Evolutionary conservation across 1,140 invertebrate genomes (phyloP).

Genomic region (Phocides pigmalion): DNA sequence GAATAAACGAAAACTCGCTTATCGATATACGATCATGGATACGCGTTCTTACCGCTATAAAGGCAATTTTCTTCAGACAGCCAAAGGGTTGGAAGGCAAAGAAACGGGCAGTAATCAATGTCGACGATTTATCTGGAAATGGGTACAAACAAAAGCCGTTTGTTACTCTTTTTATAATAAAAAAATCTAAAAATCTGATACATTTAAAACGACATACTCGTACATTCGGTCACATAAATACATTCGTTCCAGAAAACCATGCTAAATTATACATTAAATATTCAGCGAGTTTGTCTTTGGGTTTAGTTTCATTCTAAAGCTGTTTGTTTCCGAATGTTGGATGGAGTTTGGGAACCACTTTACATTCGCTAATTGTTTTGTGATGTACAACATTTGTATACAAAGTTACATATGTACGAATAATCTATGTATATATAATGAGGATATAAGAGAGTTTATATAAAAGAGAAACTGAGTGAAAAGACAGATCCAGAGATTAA

Average conservation of each 20-base stretch:
- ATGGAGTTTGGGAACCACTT: constrained; percentile 4
- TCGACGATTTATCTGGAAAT: background rate
- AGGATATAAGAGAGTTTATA: background rate
- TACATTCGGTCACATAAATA: background rate
- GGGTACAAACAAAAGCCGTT: no score
- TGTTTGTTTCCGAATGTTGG: background rate
- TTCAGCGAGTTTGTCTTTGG: constrained; percentile 3
- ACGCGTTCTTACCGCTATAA: background rate
- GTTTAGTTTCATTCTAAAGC: background rate
- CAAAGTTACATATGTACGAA: background rate
- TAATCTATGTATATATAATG: background rate
- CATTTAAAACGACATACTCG: no score
- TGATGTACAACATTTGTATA: background rate
- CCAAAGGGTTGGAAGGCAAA: background rate
- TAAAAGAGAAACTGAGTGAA: no score
- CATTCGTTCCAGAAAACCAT: background rate
- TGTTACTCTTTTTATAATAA: no score
- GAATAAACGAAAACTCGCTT: background rate
- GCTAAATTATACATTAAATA: background rate
- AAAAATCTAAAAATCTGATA: no score
- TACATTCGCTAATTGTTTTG: constrained; percentile 7
- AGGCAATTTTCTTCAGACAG: background rate
- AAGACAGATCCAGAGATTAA: background rate
- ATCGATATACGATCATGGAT: background rate
- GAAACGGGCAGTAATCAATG: background rate